Conservation (phyloP, 2,797 vertebrate species). For the Neosilurus hyrtlii region DNA sequence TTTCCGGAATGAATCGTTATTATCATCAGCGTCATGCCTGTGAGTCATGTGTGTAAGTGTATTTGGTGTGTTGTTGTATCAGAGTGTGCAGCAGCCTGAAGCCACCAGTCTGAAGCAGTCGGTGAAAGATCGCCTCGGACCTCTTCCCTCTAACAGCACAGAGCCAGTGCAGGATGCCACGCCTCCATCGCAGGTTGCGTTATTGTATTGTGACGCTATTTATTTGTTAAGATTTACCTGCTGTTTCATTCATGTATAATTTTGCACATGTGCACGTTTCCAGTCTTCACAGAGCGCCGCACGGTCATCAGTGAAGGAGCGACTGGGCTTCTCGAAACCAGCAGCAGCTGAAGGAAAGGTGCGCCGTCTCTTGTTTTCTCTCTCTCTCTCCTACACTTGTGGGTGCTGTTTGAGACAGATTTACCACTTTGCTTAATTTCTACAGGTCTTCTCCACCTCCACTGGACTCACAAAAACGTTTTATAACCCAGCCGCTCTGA, state of each 20-base stretch:
- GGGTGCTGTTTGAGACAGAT: neutral
- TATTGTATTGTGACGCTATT: neutral
- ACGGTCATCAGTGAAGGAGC: constrained; percentile 90
- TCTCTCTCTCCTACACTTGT: too few species aligned
- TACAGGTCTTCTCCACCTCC: constrained; percentile 93
- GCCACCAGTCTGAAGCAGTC: constrained; percentile 86
- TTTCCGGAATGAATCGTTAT: neutral
- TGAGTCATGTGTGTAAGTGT: neutral
- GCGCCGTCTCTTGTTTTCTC: neutral
- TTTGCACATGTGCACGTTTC: neutral
- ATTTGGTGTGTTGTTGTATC: neutral
- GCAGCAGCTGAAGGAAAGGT: constrained; percentile 85
- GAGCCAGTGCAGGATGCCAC: constrained; percentile 80
- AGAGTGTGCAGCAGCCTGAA: constrained; percentile 64
- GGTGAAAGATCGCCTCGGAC: constrained; percentile 92
- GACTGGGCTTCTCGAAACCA: constrained; percentile 88
- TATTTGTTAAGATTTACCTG: neutral
- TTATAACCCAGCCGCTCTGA: constrained; percentile 93
- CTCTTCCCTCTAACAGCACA: constrained; percentile 78
- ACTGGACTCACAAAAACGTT: constrained; percentile 96
- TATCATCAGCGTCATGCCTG: neutral
- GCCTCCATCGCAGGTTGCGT: constrained; percentile 77
- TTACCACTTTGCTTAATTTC: constrained; percentile 22
- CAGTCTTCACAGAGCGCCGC: constrained; percentile 75
- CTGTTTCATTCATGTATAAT: neutral